A percentile compares a stretch with the other conserved stretches of the same genome.
phyloP scores from a whole-genome alignment of 2,888 invertebrate species.

The Caenorhabditis wallacei region DNA sequence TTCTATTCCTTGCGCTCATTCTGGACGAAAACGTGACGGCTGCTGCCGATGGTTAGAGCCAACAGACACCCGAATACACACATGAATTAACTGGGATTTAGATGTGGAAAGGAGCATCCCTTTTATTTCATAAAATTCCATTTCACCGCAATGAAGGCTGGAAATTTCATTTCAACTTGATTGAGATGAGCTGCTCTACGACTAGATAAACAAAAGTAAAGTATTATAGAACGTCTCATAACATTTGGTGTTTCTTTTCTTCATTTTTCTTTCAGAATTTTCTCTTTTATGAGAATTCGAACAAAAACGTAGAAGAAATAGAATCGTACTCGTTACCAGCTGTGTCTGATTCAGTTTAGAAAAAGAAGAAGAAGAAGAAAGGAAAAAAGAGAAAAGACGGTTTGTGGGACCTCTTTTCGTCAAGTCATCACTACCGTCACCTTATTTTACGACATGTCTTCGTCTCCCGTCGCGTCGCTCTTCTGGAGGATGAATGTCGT shows the following conservation, averaged over 20 bases:
- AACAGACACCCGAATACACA: slow-evolving; percentile 19
- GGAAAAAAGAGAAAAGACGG: not conserved
- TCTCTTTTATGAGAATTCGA: no score
- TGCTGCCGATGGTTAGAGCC: slow-evolving; percentile 18
- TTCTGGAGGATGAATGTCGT: slow-evolving; percentile 28
- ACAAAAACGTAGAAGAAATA: no score
- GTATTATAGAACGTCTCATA: no score
- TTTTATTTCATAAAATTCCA: slow-evolving; percentile 25
- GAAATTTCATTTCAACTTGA: no score
- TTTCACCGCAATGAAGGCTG: no score
- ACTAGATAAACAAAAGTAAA: no score
- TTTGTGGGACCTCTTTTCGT: not conserved
- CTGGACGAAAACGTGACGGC: slow-evolving; percentile 34
- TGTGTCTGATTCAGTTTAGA: no score
- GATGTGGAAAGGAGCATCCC: slow-evolving; percentile 17
- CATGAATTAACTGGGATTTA: slow-evolving; percentile 63
- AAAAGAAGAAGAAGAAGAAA: not conserved
- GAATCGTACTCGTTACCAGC: no score
- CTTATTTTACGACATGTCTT: slow-evolving; percentile 36
- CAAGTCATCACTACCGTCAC: slow-evolving; percentile 22
- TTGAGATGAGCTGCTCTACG: no score
- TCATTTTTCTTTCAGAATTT: no score
- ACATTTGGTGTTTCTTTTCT: no score
- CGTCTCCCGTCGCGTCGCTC: slow-evolving; percentile 37
- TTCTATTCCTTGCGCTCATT: slow-evolving; percentile 10